Evolutionary conservation across 2,113 vertebrate species (phyloP).

Genomic region (Rhinolophus ferrumequinum): DNA sequence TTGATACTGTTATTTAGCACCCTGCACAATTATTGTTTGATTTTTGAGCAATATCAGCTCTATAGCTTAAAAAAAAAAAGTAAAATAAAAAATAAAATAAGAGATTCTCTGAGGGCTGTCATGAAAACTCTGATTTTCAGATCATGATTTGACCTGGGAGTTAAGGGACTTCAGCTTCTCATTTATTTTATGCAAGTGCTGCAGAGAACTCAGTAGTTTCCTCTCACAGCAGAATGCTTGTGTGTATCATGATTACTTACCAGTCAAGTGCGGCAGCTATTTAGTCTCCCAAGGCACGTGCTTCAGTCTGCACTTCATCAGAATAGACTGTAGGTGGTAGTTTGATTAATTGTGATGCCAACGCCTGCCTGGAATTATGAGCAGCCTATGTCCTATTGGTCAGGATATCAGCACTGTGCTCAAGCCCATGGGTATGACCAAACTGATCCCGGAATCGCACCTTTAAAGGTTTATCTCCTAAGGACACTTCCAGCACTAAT

Average conservation of each 20-base stretch:
- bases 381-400: neutral
- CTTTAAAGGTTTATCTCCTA: neutral
- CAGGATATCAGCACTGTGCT: neutral
- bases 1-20: neutral
- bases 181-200: neutral
- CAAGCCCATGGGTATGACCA: neutral
- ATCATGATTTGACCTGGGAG: neutral
- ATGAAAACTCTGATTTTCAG: slow-evolving; percentile 13
- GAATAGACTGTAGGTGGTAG: slow-evolving; percentile 29
- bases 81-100: neutral
- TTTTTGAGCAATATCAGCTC: neutral
- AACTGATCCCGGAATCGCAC: neutral
- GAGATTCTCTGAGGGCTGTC: neutral
- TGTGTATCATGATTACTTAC: neutral
- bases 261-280: neutral
- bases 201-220: neutral
- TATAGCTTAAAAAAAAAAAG: neutral
- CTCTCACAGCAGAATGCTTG: neutral
- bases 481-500: neutral
- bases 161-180: neutral
- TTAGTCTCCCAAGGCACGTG: neutral
- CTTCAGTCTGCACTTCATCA: neutral
- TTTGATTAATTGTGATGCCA: slow-evolving; percentile 23
- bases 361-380: neutral
- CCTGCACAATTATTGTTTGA: neutral